These are phyloP conservation scores for Leptobrachium leishanense DNA, from an alignment of 2,113 vertebrate genomes.

Conservation along the genomic window DNA sequence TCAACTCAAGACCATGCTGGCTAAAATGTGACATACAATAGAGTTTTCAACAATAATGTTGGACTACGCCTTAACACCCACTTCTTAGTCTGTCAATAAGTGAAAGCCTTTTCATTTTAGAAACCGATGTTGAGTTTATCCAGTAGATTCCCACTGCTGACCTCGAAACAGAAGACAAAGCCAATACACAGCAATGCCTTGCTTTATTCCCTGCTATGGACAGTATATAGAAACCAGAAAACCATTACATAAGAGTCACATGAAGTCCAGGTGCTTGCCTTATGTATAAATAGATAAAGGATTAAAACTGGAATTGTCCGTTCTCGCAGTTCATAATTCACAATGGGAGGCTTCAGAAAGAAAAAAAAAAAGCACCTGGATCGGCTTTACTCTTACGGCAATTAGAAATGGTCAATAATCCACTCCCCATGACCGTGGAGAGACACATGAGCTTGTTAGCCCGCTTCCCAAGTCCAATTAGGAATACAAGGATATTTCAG, in stretches of 20 bases:
- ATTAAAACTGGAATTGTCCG: not conserved
- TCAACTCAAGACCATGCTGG: no score
- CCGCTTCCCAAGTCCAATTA: slow-evolving; percentile 13
- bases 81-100: no score
- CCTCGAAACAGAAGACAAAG: no score
- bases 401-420: not conserved
- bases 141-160: no score
- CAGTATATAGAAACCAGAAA: not conserved
- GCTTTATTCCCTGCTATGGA: not conserved
- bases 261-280: not conserved
- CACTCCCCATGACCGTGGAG: not conserved
- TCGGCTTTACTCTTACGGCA: not conserved
- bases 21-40: no score
- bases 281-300: not conserved
- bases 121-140: no score
- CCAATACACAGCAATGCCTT: no score
- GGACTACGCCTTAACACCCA: no score
- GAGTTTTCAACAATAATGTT: no score
- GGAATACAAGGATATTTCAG: not conserved
- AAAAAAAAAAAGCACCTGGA: not conserved
- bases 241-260: not conserved
- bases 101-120: no score
- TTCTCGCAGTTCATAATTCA: not conserved
- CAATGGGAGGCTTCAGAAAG: not conserved
- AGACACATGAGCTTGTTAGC: not conserved